Percentiles rank a stretch among this genome's conserved stretches.
Conservation (phyloP, 1,140 invertebrate species). For the Drosophila orena region DNA sequence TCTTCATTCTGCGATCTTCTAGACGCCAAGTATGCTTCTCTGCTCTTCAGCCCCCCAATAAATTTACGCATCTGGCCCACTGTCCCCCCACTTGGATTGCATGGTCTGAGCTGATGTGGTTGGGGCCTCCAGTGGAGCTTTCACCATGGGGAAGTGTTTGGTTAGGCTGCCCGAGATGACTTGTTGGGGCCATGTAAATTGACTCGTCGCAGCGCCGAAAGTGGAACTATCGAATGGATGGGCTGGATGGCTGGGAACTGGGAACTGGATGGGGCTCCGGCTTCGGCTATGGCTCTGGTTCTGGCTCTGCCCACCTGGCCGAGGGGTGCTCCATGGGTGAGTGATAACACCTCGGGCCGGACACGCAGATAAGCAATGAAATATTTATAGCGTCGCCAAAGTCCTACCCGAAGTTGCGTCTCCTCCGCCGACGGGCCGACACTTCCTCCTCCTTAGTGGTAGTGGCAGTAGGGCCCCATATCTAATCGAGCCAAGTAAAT, state of each 20-base stretch:
- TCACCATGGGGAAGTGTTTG: conserved; percentile 21
- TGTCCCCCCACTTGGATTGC: conserved; percentile 3
- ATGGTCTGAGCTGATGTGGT: conserved; percentile 7
- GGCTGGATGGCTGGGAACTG: conserved; percentile 1
- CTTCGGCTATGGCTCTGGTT: background rate
- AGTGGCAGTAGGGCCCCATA: conserved; percentile 30
- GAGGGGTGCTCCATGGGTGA: conserved; percentile 3
- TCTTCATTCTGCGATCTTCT: too few relatives aligned
- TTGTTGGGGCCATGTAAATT: conserved; percentile 52
- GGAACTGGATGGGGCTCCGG: too few relatives aligned
- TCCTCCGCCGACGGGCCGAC: conserved; percentile 19
- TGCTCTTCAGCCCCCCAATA: too few relatives aligned
- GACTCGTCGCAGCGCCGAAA: conserved; percentile 38
- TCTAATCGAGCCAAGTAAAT: conserved; percentile 70
- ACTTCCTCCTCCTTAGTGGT: conserved; percentile 3
- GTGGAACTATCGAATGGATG: conserved; percentile 9
- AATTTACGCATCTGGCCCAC: conserved; percentile 2
- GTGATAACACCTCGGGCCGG: conserved; percentile 53
- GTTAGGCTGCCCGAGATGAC: conserved; percentile 48
- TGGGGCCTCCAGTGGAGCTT: background rate
- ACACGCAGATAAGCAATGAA: conserved; percentile 69
- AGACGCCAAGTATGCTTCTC: too few relatives aligned
- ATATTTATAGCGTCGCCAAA: conserved; percentile 65
- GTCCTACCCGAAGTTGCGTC: conserved; percentile 42
- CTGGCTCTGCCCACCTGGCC: conserved; percentile 38